Evolutionary conservation across 2,888 invertebrate genomes (phyloP), one percentile per base, ranked within the genome.

Genomic region (Rotaria magnacalcarata): DNA sequence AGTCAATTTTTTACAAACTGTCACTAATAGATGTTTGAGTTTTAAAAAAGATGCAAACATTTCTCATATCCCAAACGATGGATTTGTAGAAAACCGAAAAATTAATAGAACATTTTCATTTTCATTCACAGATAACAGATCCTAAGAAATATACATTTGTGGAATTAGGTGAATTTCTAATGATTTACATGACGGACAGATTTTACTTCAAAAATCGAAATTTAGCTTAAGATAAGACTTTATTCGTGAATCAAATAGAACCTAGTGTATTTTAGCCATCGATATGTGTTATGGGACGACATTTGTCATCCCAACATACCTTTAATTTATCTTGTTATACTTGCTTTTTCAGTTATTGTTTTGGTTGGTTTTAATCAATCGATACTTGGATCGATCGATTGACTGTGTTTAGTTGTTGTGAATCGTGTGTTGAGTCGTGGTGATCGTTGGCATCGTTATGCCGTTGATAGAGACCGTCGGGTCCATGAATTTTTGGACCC

Each of bases 91-190:
- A 58, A 41, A 58, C 34, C 34, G 43, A 10, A 58, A 58, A 85
- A n/a, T 34, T 1, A 50, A 19, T n/a, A 41, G 21, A 50, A 54
- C 43, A 43, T 11, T 16, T 75, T 16, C 16, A 11, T n/a, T 85
- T 54, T 47, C 27, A 75, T 50, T 41, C 86, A 89, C 91, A 2
- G 90, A 90, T 19, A 91, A 91, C 14, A 92, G 89, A 88, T 92
- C 98, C 90, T 97, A 97, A 47, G 98, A 94, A 24, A 99, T 96
- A 90, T 97, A 98, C 97, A 98, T 97, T 90, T 99, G 99, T 0
- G 99, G 98, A 88, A 99, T 92, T 0, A 98, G 98, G 90, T 98
- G 97, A 88, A 99, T 94, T 91, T 96, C 96, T 47, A 93, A 91
- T 0, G 94, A 92, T 90, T 95, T 95, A 84, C 93, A 93, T 50